These are phyloP conservation scores for Xenentodon cancila DNA, from an alignment of 2,797 vertebrate genomes.

Conservation along the genomic window DNA sequence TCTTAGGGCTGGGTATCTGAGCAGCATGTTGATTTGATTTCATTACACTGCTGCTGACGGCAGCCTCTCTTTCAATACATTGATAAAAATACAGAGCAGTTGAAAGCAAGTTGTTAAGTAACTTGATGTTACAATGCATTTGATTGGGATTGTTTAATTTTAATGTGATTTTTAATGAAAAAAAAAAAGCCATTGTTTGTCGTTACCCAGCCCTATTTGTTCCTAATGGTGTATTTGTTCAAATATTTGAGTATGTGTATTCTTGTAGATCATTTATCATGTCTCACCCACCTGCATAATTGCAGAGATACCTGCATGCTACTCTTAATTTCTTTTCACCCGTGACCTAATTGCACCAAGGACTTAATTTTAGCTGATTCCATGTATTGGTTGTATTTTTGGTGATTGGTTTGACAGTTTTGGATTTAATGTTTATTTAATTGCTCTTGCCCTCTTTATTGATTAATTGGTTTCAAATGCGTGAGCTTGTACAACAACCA, in stretches of 20 bases:
- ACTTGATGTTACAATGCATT: background rate
- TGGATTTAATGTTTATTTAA: slow-evolving; percentile 13
- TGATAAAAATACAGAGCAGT: background rate
- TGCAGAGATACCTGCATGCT: slow-evolving; percentile 48
- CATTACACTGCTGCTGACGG: too few species aligned
- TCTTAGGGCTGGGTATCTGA: slow-evolving; percentile 61
- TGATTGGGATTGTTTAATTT: background rate
- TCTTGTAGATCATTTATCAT: slow-evolving; percentile 35
- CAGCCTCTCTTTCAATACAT: background rate
- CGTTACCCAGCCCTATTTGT: slow-evolving; percentile 59
- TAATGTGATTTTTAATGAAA: background rate
- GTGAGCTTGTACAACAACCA: background rate
- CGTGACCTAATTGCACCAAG: slow-evolving; percentile 22
- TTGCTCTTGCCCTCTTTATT: slow-evolving; percentile 2
- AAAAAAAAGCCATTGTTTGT: slow-evolving; percentile 1
- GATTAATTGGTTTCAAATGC: slow-evolving; percentile 3
- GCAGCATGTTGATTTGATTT: slow-evolving; percentile 16
- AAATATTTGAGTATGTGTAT: slow-evolving; percentile 34
- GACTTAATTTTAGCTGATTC: slow-evolving; percentile 27
- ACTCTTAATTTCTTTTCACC: slow-evolving; percentile 6
- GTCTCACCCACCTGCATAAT: slow-evolving; percentile 33
- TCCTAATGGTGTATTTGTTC: slow-evolving; percentile 51
- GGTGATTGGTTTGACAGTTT: slow-evolving; percentile 25
- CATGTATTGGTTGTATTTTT: slow-evolving; percentile 25
- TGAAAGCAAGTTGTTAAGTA: background rate